Evolutionary conservation across 1,140 invertebrate genomes (phyloP), one percentile per base, ranked within the genome.

Genomic region (Ptiloglossa arizonensis): DNA sequence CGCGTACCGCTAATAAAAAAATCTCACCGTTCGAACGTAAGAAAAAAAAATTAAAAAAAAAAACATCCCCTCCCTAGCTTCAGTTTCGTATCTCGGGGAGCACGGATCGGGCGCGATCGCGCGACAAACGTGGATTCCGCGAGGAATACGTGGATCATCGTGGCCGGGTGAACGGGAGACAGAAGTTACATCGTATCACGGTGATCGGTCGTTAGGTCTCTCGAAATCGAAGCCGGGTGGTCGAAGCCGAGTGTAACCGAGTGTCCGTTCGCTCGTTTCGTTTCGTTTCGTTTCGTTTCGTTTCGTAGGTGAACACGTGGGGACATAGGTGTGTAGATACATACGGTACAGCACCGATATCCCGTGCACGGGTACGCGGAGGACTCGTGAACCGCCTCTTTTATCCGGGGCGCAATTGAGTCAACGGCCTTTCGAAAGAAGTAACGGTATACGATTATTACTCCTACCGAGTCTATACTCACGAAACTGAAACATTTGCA

Each of bases 391-490:
- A 84, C 82, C 81, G 82, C 78, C 80, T 85, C 71, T 84, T 85
- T 85, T 85, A 81, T 85, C 78, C 82, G 81, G 78, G 81, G 79
- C 82, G 83, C 83, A 85, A 85, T 86, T 86, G 79, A 85, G 83
- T 86, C 79, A 75, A 83, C 81, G 81, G 78, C 83, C 78, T 81
- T 83, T 85, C 83, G 83, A 85, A 83, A 85, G 79, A 79, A 85
- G 74, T 86, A 86, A 86, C 83, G 83, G 83, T 85, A 86, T 82
- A 85, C 73, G 79, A 85, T 86, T 86, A 86, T 86, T 85, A 85
- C 81, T 85, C 71, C 82, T 82, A 86, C 78, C 79, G 74, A 81
- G 83, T 81, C 83, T 81, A 83, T 84, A 85, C 74, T 85, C 83
- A 86, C 83, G 83, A 86, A 86, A 86, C 83, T 82, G 83, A 86